Conservation (phyloP, 2,113 vertebrate genomes). For the Cacatua alba region DNA sequence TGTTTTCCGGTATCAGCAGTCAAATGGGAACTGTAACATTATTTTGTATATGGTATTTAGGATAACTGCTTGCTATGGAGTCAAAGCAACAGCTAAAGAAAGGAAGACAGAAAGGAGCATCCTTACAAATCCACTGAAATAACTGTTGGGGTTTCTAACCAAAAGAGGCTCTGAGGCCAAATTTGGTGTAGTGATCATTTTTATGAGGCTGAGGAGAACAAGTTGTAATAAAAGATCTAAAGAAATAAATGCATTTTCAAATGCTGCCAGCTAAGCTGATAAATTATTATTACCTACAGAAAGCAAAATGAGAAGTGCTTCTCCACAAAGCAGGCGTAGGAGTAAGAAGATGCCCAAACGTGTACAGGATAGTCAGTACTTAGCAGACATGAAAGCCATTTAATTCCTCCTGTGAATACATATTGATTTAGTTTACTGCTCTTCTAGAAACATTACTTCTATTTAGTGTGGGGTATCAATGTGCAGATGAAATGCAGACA, state of each 20-base stretch:
- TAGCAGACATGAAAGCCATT: not conserved
- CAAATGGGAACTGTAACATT: not conserved
- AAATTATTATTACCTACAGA: not conserved
- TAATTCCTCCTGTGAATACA: not conserved
- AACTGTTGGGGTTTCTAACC: not conserved
- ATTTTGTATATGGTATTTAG: not conserved
- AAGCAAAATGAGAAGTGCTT: not conserved
- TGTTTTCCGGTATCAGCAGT: not conserved
- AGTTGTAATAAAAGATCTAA: not conserved
- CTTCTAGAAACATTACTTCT: not conserved
- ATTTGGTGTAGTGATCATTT: not conserved
- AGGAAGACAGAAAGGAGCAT: not conserved
- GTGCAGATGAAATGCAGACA: not conserved
- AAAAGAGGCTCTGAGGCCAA: not conserved
- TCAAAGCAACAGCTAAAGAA: not conserved
- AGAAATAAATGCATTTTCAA: not conserved
- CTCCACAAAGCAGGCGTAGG: not conserved
- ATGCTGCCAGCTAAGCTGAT: not conserved
- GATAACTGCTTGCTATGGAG: not conserved
- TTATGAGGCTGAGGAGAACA: not conserved
- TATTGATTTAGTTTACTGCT: not conserved
- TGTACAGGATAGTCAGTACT: not conserved
- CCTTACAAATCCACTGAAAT: not conserved
- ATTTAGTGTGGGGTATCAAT: not conserved
- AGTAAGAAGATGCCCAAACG: not conserved